Percentiles rank a stretch among this genome's conserved stretches.
These are phyloP conservation scores for Dendronephthya gigantea DNA, from an alignment of 64 coral and sea anemone species.

Conservation along the genomic window DNA sequence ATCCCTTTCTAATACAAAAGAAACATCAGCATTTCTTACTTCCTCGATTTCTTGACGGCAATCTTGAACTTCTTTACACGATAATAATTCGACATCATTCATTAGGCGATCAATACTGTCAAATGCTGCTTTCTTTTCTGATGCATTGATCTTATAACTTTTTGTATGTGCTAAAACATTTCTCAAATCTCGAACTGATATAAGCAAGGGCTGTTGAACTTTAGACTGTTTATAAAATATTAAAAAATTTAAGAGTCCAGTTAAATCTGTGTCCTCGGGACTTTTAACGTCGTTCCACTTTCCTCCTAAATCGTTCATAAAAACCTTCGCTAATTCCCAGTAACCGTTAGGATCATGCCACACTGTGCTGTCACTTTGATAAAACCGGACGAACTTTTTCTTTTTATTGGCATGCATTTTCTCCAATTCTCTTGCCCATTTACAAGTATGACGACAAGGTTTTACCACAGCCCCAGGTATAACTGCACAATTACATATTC, in stretches of 20 bases:
- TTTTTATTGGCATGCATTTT: not conserved
- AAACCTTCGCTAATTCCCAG: slow-evolving; percentile 70
- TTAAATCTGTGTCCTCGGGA: slow-evolving; percentile 37
- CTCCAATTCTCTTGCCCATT: not conserved
- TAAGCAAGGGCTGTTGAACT: slow-evolving; percentile 6
- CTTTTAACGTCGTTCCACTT: slow-evolving; percentile 20
- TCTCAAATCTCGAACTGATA: slow-evolving; percentile 32
- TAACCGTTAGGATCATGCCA: slow-evolving; percentile 46
- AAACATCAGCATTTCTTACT: not conserved
- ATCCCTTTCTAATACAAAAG: not conserved
- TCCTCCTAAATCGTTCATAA: slow-evolving; percentile 56
- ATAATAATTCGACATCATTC: slow-evolving; percentile 25
- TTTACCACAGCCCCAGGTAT: not conserved
- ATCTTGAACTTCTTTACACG: slow-evolving; percentile 31
- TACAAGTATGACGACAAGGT: not conserved
- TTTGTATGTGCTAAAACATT: slow-evolving; percentile 44
- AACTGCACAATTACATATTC: not conserved
- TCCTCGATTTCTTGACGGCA: not conserved
- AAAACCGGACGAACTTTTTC: not conserved
- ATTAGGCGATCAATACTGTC: slow-evolving; percentile 19
- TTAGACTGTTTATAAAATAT: slow-evolving; percentile 35
- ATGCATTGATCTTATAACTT: slow-evolving; percentile 35
- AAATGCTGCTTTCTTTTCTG: slow-evolving; percentile 36
- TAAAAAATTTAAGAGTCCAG: slow-evolving; percentile 39
- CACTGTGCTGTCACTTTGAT: slow-evolving; percentile 45